These are phyloP conservation scores for Heterotilapia buettikoferi DNA, from an alignment of 2,113 vertebrate species.

Conservation along the genomic window DNA sequence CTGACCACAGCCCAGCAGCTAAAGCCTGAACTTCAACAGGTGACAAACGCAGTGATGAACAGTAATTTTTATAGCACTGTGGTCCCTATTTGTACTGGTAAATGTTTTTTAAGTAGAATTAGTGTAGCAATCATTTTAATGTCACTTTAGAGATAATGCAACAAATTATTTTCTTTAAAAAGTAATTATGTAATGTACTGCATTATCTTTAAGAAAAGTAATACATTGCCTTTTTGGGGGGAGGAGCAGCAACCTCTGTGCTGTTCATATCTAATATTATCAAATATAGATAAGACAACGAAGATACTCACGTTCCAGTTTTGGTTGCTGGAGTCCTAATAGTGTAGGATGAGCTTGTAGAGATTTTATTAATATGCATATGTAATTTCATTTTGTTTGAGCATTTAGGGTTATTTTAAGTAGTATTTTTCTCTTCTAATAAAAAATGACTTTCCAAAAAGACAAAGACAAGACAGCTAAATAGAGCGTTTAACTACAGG, in stretches of 20 bases:
- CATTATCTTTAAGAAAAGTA: neutral
- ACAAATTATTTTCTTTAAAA: neutral
- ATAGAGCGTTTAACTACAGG: neutral
- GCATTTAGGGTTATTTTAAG: neutral
- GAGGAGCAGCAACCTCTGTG: neutral
- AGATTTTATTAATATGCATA: accelerated
- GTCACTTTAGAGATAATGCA: neutral
- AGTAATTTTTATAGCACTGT: neutral
- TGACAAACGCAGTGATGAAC: neutral
- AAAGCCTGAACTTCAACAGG: neutral
- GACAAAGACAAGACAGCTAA: neutral
- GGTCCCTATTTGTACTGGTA: neutral
- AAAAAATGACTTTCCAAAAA: neutral
- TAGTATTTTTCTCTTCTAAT: neutral
- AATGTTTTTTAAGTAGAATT: neutral
- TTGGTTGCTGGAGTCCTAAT: neutral
- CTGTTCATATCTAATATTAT: accelerated
- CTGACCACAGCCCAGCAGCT: neutral
- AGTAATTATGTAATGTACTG: neutral
- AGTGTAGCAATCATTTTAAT: neutral
- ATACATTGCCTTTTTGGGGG: accelerated
- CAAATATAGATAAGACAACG: neutral
- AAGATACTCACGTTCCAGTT: accelerated
- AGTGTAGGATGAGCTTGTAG: neutral
- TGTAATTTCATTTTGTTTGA: neutral